Evolutionary conservation across 2,113 vertebrate genomes (phyloP).

Genomic region (Phrynocephalus versicolor): DNA sequence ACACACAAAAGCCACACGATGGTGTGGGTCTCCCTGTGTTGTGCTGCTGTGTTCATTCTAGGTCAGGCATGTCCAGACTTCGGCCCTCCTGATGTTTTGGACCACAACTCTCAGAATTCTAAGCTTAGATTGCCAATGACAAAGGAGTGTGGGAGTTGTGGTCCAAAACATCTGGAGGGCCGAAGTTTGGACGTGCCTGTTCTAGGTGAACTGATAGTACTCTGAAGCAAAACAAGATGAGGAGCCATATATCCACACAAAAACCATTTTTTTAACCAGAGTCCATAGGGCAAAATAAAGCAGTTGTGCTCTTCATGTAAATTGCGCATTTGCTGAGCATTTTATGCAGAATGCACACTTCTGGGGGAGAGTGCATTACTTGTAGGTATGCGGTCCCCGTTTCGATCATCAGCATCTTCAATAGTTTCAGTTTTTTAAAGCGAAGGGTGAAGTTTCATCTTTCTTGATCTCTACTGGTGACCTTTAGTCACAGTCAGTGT

Average conservation of each 20-base stretch:
- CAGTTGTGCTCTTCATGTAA: not conserved
- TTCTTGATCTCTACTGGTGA: not conserved
- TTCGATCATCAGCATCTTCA: not conserved
- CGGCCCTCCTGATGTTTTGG: too few relatives aligned
- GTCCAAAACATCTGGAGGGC: too few relatives aligned
- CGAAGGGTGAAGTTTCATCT: not conserved
- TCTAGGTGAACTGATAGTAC: not conserved
- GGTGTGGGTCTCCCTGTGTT: not conserved
- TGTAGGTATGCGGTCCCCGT: not conserved
- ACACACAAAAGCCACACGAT: not conserved
- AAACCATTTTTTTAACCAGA: not conserved
- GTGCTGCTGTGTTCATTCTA: too few relatives aligned
- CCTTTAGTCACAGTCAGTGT: not conserved
- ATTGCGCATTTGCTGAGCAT: not conserved
- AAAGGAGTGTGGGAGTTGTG: too few relatives aligned
- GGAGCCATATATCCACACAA: too few relatives aligned
- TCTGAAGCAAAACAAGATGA: too few relatives aligned
- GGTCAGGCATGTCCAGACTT: too few relatives aligned
- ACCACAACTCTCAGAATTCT: too few relatives aligned
- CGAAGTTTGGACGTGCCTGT: too few relatives aligned
- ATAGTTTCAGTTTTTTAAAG: too few relatives aligned
- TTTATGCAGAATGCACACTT: not conserved
- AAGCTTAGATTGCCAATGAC: too few relatives aligned
- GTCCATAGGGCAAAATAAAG: not conserved
- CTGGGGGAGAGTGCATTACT: not conserved